Base-by-base conservation (phyloP, 2,888 invertebrate species). In the Cephus pulcher region DNA sequence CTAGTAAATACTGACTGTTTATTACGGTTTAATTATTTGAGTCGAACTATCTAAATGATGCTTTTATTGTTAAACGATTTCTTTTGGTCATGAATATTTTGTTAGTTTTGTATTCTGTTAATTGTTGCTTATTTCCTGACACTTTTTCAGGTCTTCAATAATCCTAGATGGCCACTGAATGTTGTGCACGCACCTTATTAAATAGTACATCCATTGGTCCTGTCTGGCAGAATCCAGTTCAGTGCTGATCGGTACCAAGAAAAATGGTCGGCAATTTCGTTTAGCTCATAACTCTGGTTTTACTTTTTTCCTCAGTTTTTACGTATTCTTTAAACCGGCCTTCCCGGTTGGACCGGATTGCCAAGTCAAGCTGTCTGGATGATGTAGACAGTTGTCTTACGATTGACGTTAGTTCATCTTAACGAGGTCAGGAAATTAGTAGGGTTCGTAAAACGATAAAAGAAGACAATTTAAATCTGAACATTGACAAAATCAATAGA, bases 301-400 rank as follows among this genome's bases (percentile, higher is more conserved):
- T 56, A 56, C 56, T 23, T 56, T 56, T 56, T 56, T 56, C 9
- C 23, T 2, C 9, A 56, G 56, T 56, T 56, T 56, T 56, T 56
- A 56, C 56, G 56, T 56, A 56, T 56, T 3, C 71, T 34, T 71
- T 71, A 71, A 71, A 71, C 71, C 71, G 32, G 71, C 71, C 71
- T 32, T 34, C 33, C 33, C 71, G 32, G 34, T 32, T 32, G 34
- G 34, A 71, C 71, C 32, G 71, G 71, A 34, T 34, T 32, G 71
- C 56, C 71, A 34, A 32, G 71, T 71, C 71, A 34, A 71, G 71
- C 33, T 32, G 34, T 71, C 71, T 71, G 71, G 71, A 71, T 71
- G 56, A 56, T 9, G 23, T 23, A 56, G 56, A 56, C 56, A 56
- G 56, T 56, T 56, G 56, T 56, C 56, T 56, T 56, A 56, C 56